Evolutionary conservation across 2,113 vertebrate genomes (phyloP), one percentile per base, ranked within the genome.

Genomic region (Rhabdomys dilectus): DNA sequence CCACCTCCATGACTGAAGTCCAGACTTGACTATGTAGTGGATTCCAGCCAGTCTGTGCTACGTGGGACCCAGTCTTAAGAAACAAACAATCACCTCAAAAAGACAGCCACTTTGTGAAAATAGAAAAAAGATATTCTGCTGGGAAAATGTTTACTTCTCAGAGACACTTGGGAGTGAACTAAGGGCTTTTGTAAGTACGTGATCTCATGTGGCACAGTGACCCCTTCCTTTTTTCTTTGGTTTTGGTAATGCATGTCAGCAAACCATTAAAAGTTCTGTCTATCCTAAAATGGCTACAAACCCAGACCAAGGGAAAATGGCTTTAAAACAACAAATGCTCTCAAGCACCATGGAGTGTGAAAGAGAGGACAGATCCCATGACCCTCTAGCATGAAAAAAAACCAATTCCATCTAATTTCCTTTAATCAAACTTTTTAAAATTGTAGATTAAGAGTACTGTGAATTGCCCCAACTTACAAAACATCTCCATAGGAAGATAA

Each of bases 371-470:
- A 42, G n/a, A 76, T 26, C 17, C 51, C 24, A 16, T 78, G 72
- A 51, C 15, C 26, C 82, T 13, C 34, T 53, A 31, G 64, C 45
- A 29, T 3, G 3, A 66, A 21, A 60, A 19, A 39, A 12, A 22
- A 42, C 86, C 45, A 72, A 75, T 77, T 93, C 62, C 53, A 82
- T 92, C 84, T 91, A 51, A 82, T 64, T 48, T 87, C 31, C 70
- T 84, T 85, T 78, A 89, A 68, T 51, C 19, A 48, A 58, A 89
- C 75, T 53, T 75, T 76, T 91, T 68, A 94, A 88, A 96, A 60
- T 8, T 36, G 24, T 80, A 78, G 94, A 88, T 84, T 93, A 36
- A 89, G 34, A 91, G 34, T 62, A 77, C 24, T 16, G 1, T 84
- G 73, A 89, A 91, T 93, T 78, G 53, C 60, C 77, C 68, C 75